Conservation (phyloP, 2,113 vertebrate species). For the Microcebus ravelobensis region DNA sequence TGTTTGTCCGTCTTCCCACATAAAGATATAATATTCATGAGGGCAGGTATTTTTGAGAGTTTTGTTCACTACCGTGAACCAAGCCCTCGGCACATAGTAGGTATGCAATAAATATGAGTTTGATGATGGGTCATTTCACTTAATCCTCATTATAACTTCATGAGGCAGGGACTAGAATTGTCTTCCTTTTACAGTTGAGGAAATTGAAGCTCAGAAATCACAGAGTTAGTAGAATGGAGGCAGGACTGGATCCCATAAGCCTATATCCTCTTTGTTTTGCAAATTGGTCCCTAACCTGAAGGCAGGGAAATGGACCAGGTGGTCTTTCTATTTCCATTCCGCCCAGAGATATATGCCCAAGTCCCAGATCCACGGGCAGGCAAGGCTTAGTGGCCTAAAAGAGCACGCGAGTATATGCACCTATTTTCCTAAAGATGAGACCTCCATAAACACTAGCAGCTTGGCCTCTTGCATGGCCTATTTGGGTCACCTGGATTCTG, state of each 20-base stretch:
- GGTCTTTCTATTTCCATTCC: background rate
- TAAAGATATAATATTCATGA: background rate
- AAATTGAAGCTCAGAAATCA: background rate
- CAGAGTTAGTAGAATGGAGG: background rate
- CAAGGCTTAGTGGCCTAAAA: background rate
- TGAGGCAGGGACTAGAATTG: background rate
- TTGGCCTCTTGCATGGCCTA: background rate
- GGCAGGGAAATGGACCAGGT: background rate
- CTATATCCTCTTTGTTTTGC: background rate
- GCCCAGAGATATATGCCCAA: background rate
- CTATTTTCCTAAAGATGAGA: background rate
- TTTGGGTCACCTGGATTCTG: constrained; percentile 26
- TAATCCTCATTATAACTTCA: background rate
- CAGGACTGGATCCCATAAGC: background rate
- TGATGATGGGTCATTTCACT: background rate
- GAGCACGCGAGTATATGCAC: accelerated
- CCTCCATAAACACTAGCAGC: background rate
- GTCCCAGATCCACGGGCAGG: background rate
- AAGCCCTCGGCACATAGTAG: background rate
- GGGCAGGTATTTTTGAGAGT: background rate
- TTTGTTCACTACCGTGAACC: background rate
- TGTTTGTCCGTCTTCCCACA: background rate
- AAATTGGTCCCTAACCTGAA: background rate
- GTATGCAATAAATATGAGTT: background rate
- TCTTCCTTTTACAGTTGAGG: background rate